Conservation (phyloP, 1,140 invertebrate species). For the Achroia grisella region DNA sequence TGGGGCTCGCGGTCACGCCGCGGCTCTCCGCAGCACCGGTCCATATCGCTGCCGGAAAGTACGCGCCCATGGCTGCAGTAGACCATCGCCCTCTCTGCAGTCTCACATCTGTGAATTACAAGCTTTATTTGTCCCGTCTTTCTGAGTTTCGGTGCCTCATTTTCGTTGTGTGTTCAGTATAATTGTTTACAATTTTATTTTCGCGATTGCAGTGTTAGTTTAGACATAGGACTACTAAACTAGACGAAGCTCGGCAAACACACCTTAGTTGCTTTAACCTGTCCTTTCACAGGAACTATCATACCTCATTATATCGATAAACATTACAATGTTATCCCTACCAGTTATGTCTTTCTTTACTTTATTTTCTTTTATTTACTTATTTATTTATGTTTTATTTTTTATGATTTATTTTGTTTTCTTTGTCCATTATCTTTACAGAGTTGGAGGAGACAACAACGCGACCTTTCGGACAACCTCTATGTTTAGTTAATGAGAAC, state of each 20-base stretch:
- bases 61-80: conserved; percentile 73
- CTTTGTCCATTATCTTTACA: conserved; percentile 46
- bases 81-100: conserved; percentile 50
- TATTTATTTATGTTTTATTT: conserved; percentile 63
- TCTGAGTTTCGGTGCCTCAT: conserved; percentile 48
- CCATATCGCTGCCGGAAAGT: conserved; percentile 88
- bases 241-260: conserved; percentile 54
- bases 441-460: conserved; percentile 77
- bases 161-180: conserved; percentile 54
- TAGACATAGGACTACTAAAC: conserved; percentile 42
- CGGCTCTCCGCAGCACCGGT: conserved; percentile 81
- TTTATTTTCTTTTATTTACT: conserved; percentile 38
- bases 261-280: conserved; percentile 56
- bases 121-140: conserved; percentile 66
- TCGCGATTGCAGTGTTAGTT: conserved; percentile 59
- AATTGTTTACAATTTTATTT: conserved; percentile 40
- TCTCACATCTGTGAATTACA: conserved; percentile 44
- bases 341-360: conserved; percentile 35
- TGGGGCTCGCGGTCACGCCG: conserved; percentile 79
- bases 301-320: conserved; percentile 25
- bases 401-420: conserved; percentile 45
- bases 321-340: conserved; percentile 14
- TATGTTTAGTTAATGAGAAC: conserved; percentile 77
- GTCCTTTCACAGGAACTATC: conserved; percentile 38
- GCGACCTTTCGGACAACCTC: conserved; percentile 83